Evolutionary conservation across 2,888 invertebrate species (phyloP).

Genomic region (Nowickia ferox): DNA sequence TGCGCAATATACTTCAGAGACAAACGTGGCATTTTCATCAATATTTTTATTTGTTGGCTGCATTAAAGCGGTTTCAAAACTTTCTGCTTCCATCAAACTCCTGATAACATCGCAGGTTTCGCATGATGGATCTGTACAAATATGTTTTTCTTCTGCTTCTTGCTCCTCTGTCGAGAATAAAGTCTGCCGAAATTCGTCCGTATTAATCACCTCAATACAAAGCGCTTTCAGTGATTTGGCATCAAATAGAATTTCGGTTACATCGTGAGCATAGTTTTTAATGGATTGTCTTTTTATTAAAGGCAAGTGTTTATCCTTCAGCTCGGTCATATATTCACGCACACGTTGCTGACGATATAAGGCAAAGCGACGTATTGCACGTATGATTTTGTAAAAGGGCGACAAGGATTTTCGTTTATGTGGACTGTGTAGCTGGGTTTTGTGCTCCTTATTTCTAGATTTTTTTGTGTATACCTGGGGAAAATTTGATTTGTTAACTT

Average conservation of each 20-base stretch:
- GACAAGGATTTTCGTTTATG: conserved; percentile 61
- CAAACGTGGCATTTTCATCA: background rate
- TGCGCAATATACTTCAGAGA: background rate
- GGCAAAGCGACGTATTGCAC: conserved; percentile 57
- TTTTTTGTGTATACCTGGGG: conserved; percentile 70
- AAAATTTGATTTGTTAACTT: conserved; percentile 66
- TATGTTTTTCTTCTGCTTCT: conserved; percentile 51
- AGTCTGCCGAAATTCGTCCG: conserved; percentile 74
- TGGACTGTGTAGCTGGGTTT: background rate
- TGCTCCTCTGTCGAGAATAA: conserved; percentile 22
- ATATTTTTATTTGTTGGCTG: background rate
- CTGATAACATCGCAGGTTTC: conserved; percentile 67
- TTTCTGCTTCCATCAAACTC: conserved; percentile 60
- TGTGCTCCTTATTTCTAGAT: conserved; percentile 60
- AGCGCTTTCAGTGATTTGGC: conserved; percentile 76
- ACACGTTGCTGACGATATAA: conserved; percentile 61
- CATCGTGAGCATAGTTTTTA: conserved; percentile 70
- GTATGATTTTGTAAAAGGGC: conserved; percentile 75
- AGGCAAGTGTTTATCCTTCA: conserved; percentile 76
- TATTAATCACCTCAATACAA: conserved; percentile 75
- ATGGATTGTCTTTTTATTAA: conserved; percentile 76
- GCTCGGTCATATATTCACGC: conserved; percentile 72
- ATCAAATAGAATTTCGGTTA: conserved; percentile 61
- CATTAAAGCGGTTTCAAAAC: conserved; percentile 53
- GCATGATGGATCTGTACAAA: conserved; percentile 62